Conservation (phyloP, 2,888 invertebrate genomes). For the Cabera pusaria region DNA sequence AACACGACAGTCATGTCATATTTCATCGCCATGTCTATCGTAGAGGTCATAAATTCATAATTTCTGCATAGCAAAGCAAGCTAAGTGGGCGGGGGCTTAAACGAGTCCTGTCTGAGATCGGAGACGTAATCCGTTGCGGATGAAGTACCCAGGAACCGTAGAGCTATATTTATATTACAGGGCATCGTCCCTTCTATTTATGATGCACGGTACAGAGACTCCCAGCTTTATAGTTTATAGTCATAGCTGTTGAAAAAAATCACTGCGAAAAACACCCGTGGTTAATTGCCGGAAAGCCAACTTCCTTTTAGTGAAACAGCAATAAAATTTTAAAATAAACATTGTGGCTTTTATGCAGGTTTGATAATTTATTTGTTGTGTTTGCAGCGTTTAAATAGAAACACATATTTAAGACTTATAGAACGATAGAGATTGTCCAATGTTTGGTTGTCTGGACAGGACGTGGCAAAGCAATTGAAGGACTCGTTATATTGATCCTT, state of each 20-base stretch:
- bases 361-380: no score
- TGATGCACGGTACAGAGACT: conserved; percentile 52
- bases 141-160: conserved; percentile 55
- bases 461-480: no score
- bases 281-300: conserved; percentile 30
- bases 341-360: no score
- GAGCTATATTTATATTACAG: conserved; percentile 49
- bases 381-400: no score
- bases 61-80: conserved; percentile 8
- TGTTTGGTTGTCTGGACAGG: no score
- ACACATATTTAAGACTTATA: no score
- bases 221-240: conserved; percentile 31
- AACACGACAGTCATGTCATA: no score
- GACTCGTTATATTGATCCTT: no score
- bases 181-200: conserved; percentile 62
- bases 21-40: no score
- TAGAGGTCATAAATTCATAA: no score
- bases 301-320: conserved; percentile 22
- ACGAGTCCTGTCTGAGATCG: conserved; percentile 27
- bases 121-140: conserved; percentile 42
- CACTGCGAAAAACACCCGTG: conserved; percentile 24
- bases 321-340: no score
- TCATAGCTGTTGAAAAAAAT: conserved; percentile 29
- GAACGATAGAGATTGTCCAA: no score
- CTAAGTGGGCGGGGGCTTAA: conserved; percentile 22